Percentiles rank a stretch among this genome's conserved stretches.
These are phyloP conservation scores for Antechinus flavipes DNA, from an alignment of 2,113 vertebrate genomes.

Conservation along the genomic window DNA sequence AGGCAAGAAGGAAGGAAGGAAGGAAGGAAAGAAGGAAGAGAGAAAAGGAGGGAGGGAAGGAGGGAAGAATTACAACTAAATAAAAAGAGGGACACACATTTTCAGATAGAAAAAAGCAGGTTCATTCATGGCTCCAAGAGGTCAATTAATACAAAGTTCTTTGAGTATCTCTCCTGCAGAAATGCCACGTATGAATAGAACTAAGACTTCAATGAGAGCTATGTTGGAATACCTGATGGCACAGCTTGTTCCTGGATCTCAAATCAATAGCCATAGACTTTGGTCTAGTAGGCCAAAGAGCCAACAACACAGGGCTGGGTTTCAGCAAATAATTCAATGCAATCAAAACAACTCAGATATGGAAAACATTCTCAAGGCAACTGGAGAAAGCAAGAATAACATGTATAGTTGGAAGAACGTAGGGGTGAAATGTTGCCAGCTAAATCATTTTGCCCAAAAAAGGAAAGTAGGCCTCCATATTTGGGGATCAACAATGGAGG, in stretches of 20 bases:
- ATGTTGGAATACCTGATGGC: not conserved
- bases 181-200: fast-evolving
- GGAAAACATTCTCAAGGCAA: not conserved
- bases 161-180: not conserved
- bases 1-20: no score
- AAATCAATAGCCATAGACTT: not conserved
- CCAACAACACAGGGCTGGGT: not conserved
- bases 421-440: slow-evolving; percentile 47
- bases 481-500: not conserved
- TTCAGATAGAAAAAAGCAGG: not conserved
- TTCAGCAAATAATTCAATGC: slow-evolving; percentile 48
- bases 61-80: not conserved
- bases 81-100: not conserved
- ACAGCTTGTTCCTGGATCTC: not conserved
- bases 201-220: not conserved
- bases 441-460: slow-evolving; percentile 55
- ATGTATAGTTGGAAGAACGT: slow-evolving; percentile 45
- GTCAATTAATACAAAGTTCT: not conserved
- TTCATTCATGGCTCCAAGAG: not conserved
- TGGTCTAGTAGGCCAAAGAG: not conserved
- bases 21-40: no score
- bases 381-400: slow-evolving; percentile 31
- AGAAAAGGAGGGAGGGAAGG: no score
- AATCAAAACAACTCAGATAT: slow-evolving; percentile 40
- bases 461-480: slow-evolving; percentile 6